A percentile compares a stretch with the other conserved stretches of the same genome.
Evolutionary conservation across 1,140 invertebrate species (phyloP).

Genomic region (Bathynomus jamesi): DNA sequence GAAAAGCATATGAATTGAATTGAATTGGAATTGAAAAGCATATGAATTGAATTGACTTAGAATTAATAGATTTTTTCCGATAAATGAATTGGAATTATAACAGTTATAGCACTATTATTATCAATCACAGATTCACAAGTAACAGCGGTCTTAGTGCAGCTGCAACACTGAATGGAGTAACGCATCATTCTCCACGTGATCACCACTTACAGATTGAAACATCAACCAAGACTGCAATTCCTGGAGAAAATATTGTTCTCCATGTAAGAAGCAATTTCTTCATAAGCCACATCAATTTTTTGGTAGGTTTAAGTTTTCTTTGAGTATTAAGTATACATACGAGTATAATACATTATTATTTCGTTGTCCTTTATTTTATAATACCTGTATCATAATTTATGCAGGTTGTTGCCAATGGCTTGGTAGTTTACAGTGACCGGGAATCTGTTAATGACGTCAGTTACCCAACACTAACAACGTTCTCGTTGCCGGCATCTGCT

Average conservation of each 20-base stretch:
- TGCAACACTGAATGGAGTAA: slow-evolving; percentile 26
- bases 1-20: too few species aligned
- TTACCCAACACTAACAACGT: slow-evolving; percentile 42
- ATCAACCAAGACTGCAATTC: slow-evolving; percentile 39
- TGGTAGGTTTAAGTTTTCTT: slow-evolving; percentile 42
- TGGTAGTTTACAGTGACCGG: slow-evolving; percentile 44
- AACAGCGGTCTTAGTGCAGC: slow-evolving; percentile 25
- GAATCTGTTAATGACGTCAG: slow-evolving; percentile 37
- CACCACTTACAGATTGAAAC: slow-evolving; percentile 44
- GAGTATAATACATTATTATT: too few species aligned
- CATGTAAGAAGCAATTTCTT: slow-evolving; percentile 47
- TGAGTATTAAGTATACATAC: too few species aligned
- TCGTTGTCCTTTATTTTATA: too few species aligned
- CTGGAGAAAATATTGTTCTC: slow-evolving; percentile 47
- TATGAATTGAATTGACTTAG: too few species aligned
- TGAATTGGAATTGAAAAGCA: too few species aligned
- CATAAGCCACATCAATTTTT: slow-evolving; percentile 45
- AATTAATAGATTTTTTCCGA: too few species aligned
- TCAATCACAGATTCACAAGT: slow-evolving; percentile 16
- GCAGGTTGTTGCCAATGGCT: slow-evolving; percentile 45
- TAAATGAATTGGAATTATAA: too few species aligned
- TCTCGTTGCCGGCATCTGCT: slow-evolving; percentile 43
- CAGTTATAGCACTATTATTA: too few species aligned
- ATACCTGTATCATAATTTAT: too few species aligned
- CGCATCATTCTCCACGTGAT: slow-evolving; percentile 36